Evolutionary conservation across 2,797 vertebrate species (phyloP).

Genomic region (Ciconia nigra): DNA sequence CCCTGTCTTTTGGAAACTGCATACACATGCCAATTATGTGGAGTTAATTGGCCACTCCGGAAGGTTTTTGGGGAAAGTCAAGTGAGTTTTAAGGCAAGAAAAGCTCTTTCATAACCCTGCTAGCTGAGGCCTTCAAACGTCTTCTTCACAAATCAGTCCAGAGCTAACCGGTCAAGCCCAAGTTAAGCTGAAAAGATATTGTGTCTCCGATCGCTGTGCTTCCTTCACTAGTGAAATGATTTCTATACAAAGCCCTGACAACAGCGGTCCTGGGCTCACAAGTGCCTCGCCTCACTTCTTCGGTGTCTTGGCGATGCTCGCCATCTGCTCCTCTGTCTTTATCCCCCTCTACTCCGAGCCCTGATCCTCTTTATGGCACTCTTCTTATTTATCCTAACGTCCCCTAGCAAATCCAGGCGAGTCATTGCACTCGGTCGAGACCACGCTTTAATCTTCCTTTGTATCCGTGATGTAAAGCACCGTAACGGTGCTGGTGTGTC

Average conservation of each 20-base stretch:
- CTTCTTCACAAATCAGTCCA: no score
- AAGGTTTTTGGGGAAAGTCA: neutral
- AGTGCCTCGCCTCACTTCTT: neutral
- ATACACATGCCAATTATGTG: fast-evolving
- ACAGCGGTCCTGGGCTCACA: fast-evolving
- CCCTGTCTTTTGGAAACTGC: neutral
- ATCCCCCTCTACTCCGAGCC: constrained; percentile 3
- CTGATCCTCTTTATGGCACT: constrained; percentile 53
- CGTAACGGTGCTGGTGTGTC: neutral
- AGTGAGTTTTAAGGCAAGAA: neutral
- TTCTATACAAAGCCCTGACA: neutral
- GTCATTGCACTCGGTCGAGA: fast-evolving
- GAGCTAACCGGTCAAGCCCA: neutral
- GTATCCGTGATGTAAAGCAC: neutral
- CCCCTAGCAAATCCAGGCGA: neutral
- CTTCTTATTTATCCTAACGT: neutral
- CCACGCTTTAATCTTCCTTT: neutral
- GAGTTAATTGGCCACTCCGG: neutral
- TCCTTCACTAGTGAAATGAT: neutral
- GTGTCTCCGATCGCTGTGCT: neutral
- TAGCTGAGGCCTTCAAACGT: neutral
- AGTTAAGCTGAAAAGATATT: neutral
- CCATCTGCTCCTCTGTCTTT: constrained; percentile 48
- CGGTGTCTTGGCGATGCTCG: neutral
- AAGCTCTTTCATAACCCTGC: neutral